Conservation (phyloP, 1,140 invertebrate species). For the Oscheius sp. region DNA sequence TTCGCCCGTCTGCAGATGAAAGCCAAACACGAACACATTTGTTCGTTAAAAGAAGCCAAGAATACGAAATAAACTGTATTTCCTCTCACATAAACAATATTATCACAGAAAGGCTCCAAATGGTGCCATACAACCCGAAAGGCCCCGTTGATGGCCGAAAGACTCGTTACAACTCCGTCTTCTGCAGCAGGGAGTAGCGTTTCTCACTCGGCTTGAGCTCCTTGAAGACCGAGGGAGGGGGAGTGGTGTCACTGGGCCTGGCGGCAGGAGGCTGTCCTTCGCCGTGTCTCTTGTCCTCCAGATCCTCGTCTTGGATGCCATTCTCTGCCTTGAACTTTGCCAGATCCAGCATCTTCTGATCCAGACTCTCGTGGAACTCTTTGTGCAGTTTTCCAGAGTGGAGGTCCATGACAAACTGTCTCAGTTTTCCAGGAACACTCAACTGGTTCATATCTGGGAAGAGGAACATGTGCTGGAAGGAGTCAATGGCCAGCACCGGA, state of each 20-base stretch:
- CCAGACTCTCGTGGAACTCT: constrained; percentile 61
- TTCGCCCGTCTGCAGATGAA: background rate
- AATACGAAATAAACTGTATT: background rate
- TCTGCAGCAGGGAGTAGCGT: constrained; percentile 55
- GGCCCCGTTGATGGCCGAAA: background rate
- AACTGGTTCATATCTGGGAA: constrained; percentile 70
- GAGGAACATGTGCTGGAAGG: constrained; percentile 97
- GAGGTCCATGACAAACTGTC: constrained; percentile 58
- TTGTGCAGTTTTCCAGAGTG: constrained; percentile 58
- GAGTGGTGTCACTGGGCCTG: constrained; percentile 51
- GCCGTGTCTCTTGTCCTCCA: constrained; percentile 20
- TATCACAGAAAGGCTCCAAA: background rate
- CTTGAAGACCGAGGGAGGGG: constrained; percentile 59
- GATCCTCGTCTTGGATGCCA: constrained; percentile 9
- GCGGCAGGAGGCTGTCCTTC: constrained; percentile 51
- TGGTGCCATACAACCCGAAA: background rate
- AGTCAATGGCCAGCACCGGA: constrained; percentile 95
- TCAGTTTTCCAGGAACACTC: constrained; percentile 50
- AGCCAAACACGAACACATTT: background rate
- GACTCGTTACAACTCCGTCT: constrained; percentile 51
- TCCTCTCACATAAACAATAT: background rate
- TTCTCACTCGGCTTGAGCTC: constrained; percentile 60
- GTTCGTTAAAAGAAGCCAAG: background rate
- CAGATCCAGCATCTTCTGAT: constrained; percentile 57
- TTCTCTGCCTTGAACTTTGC: constrained; percentile 38